A percentile compares a stretch with the other conserved stretches of the same genome.
Conservation (phyloP, 2,797 vertebrate species). For the Chromis chromis region DNA sequence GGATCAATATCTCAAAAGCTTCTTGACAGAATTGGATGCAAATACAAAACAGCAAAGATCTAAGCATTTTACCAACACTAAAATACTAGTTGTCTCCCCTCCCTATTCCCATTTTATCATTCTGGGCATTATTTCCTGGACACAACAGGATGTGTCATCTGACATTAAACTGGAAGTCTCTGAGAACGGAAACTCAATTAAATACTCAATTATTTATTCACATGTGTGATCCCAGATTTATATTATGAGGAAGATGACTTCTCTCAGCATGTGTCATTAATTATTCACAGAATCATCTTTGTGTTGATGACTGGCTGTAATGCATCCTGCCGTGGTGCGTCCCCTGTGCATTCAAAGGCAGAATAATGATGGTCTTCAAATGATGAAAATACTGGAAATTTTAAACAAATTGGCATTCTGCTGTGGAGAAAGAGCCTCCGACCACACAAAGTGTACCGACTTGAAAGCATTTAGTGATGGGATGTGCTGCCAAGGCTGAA, state of each 20-base stretch:
- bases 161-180: constrained; percentile 40
- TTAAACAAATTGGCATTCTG: background rate
- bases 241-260: constrained; percentile 45
- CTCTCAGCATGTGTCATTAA: constrained; percentile 62
- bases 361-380: background rate
- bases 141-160: constrained; percentile 33
- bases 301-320: constrained; percentile 59
- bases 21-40: background rate
- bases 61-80: background rate
- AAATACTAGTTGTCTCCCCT: background rate
- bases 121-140: constrained; percentile 19
- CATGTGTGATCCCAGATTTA: constrained; percentile 53
- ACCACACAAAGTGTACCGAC: background rate
- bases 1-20: no score
- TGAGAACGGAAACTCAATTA: constrained; percentile 51
- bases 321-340: constrained; percentile 50
- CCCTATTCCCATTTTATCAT: no score
- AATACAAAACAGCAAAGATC: background rate
- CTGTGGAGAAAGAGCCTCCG: constrained; percentile 1
- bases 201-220: constrained; percentile 66
- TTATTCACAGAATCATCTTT: constrained; percentile 69
- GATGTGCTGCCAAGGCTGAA: background rate
- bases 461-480: background rate
- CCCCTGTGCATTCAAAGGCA: constrained; percentile 31
- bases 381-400: no score